Conservation (phyloP, 2,888 invertebrate species). For the Alviniconcha strummeri region DNA sequence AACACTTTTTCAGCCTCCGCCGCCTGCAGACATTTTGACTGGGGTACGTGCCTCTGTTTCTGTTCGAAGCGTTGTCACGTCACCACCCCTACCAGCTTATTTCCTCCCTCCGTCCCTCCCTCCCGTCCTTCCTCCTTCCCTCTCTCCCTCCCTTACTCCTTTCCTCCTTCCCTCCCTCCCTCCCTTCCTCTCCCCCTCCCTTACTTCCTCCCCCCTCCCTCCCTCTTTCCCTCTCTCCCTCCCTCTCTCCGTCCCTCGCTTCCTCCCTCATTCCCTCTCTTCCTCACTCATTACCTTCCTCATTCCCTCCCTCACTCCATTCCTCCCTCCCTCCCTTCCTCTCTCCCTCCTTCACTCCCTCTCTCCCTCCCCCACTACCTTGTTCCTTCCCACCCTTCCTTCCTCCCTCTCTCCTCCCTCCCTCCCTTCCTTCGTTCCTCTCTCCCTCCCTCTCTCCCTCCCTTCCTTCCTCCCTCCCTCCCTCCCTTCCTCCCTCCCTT, state of each 20-base stretch:
- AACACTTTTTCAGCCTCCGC: no score
- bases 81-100: background rate
- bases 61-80: background rate
- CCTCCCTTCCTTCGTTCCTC: background rate
- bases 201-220: no score
- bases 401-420: background rate
- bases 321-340: background rate
- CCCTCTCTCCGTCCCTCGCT: background rate
- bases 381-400: no score
- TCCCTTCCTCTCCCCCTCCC: no score
- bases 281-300: background rate
- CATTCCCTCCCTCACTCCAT: background rate
- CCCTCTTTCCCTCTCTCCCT: background rate
- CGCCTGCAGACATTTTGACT: no score
- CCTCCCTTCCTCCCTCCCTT: constrained; percentile 21
- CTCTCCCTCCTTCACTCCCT: background rate
- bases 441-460: background rate
- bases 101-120: background rate
- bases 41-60: no score
- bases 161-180: no score
- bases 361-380: no score
- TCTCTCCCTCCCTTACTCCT: background rate
- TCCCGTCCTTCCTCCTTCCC: background rate
- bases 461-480: constrained; percentile 9
- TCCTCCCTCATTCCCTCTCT: background rate